A percentile compares a stretch with the other conserved stretches of the same genome.
These are phyloP conservation scores for Melanotaenia maccullochi DNA, from an alignment of 2,797 vertebrate species.

Conservation along the genomic window DNA sequence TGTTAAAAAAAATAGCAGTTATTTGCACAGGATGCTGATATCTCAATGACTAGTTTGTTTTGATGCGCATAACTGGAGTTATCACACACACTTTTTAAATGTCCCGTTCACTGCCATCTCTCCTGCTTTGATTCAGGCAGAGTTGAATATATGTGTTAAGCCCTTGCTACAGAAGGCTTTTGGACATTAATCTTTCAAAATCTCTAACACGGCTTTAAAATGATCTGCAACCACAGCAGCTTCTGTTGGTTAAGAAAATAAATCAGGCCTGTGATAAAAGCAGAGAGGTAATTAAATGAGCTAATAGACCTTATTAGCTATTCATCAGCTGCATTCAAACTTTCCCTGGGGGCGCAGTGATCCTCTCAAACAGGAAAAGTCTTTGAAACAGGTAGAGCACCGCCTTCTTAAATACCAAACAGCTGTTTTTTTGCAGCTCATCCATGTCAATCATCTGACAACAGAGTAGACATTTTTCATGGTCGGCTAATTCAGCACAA, in stretches of 20 bases:
- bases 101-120: slow-evolving; percentile 19
- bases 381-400: slow-evolving; percentile 58
- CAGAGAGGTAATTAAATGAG: slow-evolving; percentile 66
- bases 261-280: slow-evolving; percentile 54
- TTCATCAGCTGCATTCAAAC: slow-evolving; percentile 59
- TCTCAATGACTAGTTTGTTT: slow-evolving; percentile 1
- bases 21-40: slow-evolving; percentile 11
- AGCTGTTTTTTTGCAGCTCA: slow-evolving; percentile 47
- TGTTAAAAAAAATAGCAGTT: slow-evolving; percentile 7
- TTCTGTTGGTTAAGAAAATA: slow-evolving; percentile 43
- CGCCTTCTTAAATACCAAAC: slow-evolving; percentile 62
- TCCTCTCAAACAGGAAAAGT: slow-evolving; percentile 47
- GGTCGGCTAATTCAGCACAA: slow-evolving; percentile 60
- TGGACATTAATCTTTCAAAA: slow-evolving; percentile 40
- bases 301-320: slow-evolving; percentile 68
- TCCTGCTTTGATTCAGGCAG: slow-evolving; percentile 13
- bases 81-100: slow-evolving; percentile 18
- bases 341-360: slow-evolving; percentile 47
- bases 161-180: slow-evolving; percentile 17
- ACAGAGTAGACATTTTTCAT: slow-evolving; percentile 54
- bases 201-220: slow-evolving; percentile 40
- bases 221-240: slow-evolving; percentile 18
- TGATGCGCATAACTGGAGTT: slow-evolving; percentile 36
- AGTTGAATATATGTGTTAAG: slow-evolving; percentile 9
- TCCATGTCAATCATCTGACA: slow-evolving; percentile 67